A percentile compares a stretch with the other conserved stretches of the same genome.
Conservation (phyloP, 2,797 vertebrate species). For the Cossypha caffra region DNA sequence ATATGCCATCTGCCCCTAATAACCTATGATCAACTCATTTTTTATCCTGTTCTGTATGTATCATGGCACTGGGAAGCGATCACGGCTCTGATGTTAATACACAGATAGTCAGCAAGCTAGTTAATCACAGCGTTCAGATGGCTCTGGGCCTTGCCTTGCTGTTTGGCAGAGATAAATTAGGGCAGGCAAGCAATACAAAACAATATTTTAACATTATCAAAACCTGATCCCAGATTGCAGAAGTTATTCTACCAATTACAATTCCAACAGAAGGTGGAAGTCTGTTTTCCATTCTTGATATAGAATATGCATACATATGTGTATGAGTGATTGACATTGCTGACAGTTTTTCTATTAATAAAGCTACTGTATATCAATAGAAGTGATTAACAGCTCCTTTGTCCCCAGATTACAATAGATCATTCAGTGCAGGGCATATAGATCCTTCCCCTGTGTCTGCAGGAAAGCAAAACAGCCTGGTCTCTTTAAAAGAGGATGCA, state of each 20-base stretch:
- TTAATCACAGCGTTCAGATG: constrained; percentile 17
- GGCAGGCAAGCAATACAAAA: not conserved
- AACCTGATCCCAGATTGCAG: constrained; percentile 27
- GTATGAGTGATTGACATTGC: constrained; percentile 4
- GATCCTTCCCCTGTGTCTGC: not conserved
- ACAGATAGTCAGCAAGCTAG: not conserved
- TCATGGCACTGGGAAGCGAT: not conserved
- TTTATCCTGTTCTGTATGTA: not conserved
- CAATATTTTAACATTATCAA: constrained; percentile 40
- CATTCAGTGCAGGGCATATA: not conserved
- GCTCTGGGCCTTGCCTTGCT: not conserved
- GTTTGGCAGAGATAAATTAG: constrained; percentile 52
- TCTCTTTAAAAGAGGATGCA: not conserved
- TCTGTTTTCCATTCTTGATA: constrained; percentile 25
- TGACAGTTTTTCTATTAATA: not conserved
- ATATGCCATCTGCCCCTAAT: not conserved
- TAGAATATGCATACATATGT: not conserved
- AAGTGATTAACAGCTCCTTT: constrained; percentile 47
- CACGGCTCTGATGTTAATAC: not conserved
- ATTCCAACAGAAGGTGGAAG: not conserved
- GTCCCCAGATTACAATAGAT: not conserved
- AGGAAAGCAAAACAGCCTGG: not conserved
- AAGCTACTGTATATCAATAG: constrained; percentile 9
- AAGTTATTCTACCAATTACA: constrained; percentile 3
- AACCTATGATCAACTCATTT: not conserved